These are phyloP conservation scores for Imbricaverruca yamaguchii DNA, from an alignment of 2,888 invertebrate species.

Conservation along the genomic window DNA sequence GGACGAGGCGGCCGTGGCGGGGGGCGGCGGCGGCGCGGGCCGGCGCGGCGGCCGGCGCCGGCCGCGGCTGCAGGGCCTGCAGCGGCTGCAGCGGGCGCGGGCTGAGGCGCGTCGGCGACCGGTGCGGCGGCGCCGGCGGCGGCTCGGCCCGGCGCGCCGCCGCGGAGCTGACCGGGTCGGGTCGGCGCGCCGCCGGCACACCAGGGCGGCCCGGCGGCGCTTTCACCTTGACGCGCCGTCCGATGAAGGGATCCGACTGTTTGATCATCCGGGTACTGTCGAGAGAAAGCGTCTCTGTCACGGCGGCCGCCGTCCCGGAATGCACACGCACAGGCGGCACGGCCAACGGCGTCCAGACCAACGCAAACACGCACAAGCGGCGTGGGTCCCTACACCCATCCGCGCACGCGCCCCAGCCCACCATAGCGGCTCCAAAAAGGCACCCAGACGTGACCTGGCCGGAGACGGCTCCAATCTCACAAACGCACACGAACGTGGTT, in stretches of 20 bases:
- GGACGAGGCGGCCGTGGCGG: neutral
- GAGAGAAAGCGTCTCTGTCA: neutral
- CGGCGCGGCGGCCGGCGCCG: neutral
- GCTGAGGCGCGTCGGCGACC: neutral
- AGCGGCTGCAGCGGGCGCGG: neutral
- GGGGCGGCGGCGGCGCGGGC: neutral
- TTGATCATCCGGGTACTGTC: conserved; percentile 17
- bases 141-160: neutral
- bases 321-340: too few species aligned
- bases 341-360: too few species aligned
- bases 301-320: too few species aligned
- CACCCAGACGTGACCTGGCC: too few species aligned
- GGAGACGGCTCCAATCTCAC: too few species aligned
- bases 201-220: neutral
- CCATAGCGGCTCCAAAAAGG: too few species aligned
- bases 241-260: conserved; percentile 5
- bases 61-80: neutral
- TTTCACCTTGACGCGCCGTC: neutral
- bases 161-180: neutral
- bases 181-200: neutral
- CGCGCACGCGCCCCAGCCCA: too few species aligned
- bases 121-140: neutral
- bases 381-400: too few species aligned
- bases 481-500: too few species aligned
- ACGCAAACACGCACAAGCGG: too few species aligned